Evolutionary conservation across 2,113 vertebrate genomes (phyloP), one percentile per base, ranked within the genome.

Genomic region (Falcunculus frontatus): DNA sequence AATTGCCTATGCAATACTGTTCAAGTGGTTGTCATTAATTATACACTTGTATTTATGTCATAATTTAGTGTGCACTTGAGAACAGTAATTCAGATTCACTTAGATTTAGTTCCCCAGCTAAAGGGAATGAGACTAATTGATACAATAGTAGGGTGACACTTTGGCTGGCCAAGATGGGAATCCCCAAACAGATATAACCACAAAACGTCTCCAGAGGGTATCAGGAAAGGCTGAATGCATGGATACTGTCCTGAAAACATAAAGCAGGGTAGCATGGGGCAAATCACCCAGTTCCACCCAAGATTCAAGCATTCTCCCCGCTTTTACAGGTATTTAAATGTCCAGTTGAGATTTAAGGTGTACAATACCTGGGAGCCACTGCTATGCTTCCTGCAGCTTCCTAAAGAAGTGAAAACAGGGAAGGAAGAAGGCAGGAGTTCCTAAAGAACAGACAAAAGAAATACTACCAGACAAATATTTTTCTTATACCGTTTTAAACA

Each of bases 1-100:
- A 93, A 76, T 35, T 87, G n/a, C 68, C 59, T 76, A 59, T 76
- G 70, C 72, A 79, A 64, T 79, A 68, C 25, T 56, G 35, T 68
- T 95, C 63, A 86, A 92, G 83, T 56, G 57, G 55, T 41, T 86
- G 57, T 68, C 49, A 42, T 95, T 93, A 94, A 92, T 95, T 95
- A 94, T 11, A 79, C 50, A 76, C 53, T 90, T 64, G 57, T 62
- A 86, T 96, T 96, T 94, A 64, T 88, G 83, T 65, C 53, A 46
- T 85, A 79, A 68, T 90, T 92, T 92, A 96, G 67, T 72, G 32
- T 59, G 70, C 91, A 77, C 89, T 90, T 88, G 53, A 92, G 93
- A 94, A 80, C 62, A 44, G 32, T 73, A 93, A 90, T 92, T 89
- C 83, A 86, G 37, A 64, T 79, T 94, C 63, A 64, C 75, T 72